Evolutionary conservation across 1,140 invertebrate species (phyloP).

Genomic region (Drosophila melanica): DNA sequence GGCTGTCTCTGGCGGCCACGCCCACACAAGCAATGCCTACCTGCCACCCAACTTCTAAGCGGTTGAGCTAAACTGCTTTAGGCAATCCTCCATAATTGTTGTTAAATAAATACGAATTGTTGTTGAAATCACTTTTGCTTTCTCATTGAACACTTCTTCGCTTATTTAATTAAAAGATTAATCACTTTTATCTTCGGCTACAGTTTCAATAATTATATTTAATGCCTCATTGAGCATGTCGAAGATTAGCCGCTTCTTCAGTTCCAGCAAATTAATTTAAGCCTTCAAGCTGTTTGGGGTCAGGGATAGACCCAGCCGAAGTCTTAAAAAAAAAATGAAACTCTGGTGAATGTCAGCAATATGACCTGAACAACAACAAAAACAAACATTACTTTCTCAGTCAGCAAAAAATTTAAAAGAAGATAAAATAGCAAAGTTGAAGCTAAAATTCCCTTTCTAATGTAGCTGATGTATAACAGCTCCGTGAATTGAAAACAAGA

Average conservation of each 20-base stretch:
- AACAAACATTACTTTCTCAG: conserved; percentile 7
- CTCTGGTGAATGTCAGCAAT: conserved; percentile 28
- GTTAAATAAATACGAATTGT: conserved; percentile 67
- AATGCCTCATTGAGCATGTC: conserved; percentile 28
- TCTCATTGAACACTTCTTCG: not conserved
- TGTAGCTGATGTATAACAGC: not conserved
- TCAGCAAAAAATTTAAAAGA: conserved; percentile 4
- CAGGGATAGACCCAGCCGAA: conserved; percentile 22
- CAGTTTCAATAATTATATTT: conserved; percentile 30
- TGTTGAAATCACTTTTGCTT: conserved; percentile 49
- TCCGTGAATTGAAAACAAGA: too few relatives aligned
- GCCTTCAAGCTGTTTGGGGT: conserved; percentile 40
- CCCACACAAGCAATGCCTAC: conserved; percentile 71
- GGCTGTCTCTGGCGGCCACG: conserved; percentile 25
- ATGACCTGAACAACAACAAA: not conserved
- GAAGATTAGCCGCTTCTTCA: conserved; percentile 12
- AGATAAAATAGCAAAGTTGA: not conserved
- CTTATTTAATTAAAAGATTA: conserved; percentile 15
- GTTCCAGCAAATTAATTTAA: conserved; percentile 33
- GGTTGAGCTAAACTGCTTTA: conserved; percentile 46
- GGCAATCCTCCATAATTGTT: conserved; percentile 13
- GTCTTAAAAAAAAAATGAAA: not conserved
- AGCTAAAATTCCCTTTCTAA: not conserved
- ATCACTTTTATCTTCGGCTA: conserved; percentile 12
- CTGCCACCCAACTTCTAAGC: conserved; percentile 81